These are phyloP conservation scores for Hystrix cristata DNA, from an alignment of 2,113 vertebrate genomes.

Conservation along the genomic window DNA sequence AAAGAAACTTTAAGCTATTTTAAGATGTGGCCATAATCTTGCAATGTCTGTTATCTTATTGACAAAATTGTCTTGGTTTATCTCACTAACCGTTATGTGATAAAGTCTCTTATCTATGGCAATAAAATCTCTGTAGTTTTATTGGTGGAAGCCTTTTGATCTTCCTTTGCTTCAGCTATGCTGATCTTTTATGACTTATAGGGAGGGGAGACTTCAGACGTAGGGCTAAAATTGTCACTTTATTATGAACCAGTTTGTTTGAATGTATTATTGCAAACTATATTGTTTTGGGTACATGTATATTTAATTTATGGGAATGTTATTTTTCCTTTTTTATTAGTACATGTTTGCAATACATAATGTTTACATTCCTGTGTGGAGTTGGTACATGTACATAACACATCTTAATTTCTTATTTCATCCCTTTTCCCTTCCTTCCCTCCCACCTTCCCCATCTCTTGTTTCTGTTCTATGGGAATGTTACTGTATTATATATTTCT, in stretches of 20 bases:
- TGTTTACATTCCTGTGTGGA: background rate
- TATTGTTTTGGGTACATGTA: background rate
- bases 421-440: background rate
- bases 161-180: background rate
- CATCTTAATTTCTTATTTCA: background rate
- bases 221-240: background rate
- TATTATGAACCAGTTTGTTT: background rate
- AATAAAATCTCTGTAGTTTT: background rate
- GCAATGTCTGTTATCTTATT: background rate
- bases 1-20: background rate
- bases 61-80: background rate
- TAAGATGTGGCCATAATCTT: background rate
- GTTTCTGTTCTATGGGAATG: background rate
- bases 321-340: background rate
- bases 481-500: background rate
- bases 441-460: background rate
- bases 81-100: background rate
- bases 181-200: background rate
- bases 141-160: background rate
- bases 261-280: background rate
- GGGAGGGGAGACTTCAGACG: background rate
- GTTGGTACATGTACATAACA: background rate
- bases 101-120: background rate
- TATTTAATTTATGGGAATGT: background rate
- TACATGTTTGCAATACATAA: background rate